These are phyloP conservation scores for Ditylenchus dipsaci DNA, from an alignment of 1,140 invertebrate species.

Conservation along the genomic window DNA sequence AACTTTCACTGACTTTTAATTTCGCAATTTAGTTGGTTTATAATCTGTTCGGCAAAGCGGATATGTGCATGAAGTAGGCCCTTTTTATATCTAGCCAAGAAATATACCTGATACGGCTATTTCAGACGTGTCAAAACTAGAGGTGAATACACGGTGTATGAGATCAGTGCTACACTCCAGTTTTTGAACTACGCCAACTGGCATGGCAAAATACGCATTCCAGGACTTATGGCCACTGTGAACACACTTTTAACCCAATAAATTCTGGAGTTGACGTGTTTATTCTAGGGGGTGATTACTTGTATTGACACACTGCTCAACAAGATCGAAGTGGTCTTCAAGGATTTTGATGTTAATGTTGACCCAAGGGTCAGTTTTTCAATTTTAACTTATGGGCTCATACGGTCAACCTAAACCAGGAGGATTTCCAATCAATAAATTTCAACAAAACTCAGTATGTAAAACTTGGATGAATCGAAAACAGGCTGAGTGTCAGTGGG, in stretches of 20 bases:
- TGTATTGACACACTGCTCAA: neutral
- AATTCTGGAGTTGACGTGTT: neutral
- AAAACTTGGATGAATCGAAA: too few relatives aligned
- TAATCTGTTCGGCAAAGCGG: neutral
- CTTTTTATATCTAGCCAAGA: neutral
- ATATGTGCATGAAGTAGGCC: neutral
- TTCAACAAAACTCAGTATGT: too few relatives aligned
- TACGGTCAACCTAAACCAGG: neutral
- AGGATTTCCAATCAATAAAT: too few relatives aligned
- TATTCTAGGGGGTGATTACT: neutral
- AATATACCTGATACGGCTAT: neutral
- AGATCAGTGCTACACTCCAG: neutral
- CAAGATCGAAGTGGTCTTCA: neutral
- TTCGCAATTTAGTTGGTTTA: neutral
- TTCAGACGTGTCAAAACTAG: neutral
- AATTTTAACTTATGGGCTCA: neutral
- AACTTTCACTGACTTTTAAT: neutral
- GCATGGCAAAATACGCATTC: neutral
- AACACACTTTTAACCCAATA: neutral
- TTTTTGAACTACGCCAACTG: neutral
- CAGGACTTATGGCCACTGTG: neutral
- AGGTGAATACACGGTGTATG: neutral
- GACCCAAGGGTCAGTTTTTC: neutral
- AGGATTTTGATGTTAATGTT: neutral
- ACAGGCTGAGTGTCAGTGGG: too few relatives aligned